Conservation (phyloP, 2,797 vertebrate species). For the Nyctibius grandis region DNA sequence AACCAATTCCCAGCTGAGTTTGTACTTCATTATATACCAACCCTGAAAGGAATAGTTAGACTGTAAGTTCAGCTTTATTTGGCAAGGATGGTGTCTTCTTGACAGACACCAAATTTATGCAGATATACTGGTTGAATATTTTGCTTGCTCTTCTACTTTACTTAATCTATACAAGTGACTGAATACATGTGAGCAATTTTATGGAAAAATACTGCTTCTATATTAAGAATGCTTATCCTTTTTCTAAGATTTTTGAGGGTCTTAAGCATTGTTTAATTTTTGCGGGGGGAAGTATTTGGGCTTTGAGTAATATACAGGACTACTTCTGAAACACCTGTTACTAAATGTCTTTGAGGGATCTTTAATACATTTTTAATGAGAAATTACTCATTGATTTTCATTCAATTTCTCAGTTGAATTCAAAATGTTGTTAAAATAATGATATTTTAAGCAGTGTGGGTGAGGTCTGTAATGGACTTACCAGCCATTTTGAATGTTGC, state of each 20-base stretch:
- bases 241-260: not conserved
- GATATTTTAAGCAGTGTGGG: not conserved
- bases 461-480: not conserved
- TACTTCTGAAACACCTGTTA: not conserved
- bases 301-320: not conserved
- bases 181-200: not conserved
- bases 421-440: not conserved
- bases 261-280: not conserved
- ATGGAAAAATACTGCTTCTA: not conserved
- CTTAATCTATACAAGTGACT: not conserved
- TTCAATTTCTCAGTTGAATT: not conserved
- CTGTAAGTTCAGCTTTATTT: slow-evolving; percentile 35
- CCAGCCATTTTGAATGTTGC: not conserved
- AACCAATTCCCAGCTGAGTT: slow-evolving; percentile 32
- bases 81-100: not conserved
- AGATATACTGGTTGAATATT: not conserved
- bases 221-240: not conserved
- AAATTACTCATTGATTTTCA: not conserved
- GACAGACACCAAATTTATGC: slow-evolving; percentile 1
- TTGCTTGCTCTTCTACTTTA: not conserved
- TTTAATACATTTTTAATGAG: not conserved
- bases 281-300: not conserved
- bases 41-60: not conserved
- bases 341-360: not conserved
- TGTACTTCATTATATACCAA: slow-evolving; percentile 17